Conservation (phyloP, 1,140 invertebrate genomes). For the Calosoma granatense region DNA sequence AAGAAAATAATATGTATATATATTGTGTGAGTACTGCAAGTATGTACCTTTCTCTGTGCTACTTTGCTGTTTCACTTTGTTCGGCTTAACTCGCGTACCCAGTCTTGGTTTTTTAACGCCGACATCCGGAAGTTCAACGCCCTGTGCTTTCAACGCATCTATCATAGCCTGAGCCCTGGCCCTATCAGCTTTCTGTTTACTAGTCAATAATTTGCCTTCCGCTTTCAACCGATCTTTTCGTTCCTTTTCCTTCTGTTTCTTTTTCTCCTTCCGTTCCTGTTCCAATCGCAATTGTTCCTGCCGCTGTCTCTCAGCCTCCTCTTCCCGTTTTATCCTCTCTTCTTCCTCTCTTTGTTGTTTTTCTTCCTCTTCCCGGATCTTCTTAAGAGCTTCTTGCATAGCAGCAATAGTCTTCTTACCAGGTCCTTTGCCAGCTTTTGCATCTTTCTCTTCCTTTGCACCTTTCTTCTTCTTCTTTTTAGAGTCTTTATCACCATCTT, state of each 20-base stretch:
- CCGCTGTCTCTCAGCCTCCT: conserved; percentile 60
- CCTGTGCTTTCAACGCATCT: conserved; percentile 78
- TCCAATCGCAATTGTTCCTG: conserved; percentile 69
- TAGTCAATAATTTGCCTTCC: conserved; percentile 87
- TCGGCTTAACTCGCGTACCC: conserved; percentile 62
- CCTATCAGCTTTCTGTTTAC: conserved; percentile 84
- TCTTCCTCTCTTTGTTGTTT: conserved; percentile 65
- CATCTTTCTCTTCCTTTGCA: conserved; percentile 31
- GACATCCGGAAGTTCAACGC: conserved; percentile 55
- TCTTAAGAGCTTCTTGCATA: conserved; percentile 81
- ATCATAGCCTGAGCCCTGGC: conserved; percentile 79
- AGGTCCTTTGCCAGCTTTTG: conserved; percentile 49
- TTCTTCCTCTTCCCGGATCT: conserved; percentile 87
- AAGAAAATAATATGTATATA: not conserved
- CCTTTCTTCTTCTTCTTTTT: conserved; percentile 36
- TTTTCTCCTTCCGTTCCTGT: conserved; percentile 78
- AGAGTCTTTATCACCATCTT: conserved; percentile 34
- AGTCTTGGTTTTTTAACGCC: conserved; percentile 59
- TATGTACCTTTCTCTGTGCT: conserved; percentile 28
- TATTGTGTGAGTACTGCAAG: too few relatives aligned
- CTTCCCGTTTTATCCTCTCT: conserved; percentile 61
- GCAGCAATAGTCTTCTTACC: conserved; percentile 70
- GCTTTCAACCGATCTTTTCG: conserved; percentile 84
- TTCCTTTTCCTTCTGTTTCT: conserved; percentile 93
- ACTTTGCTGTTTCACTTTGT: conserved; percentile 46